A percentile compares a stretch with the other conserved stretches of the same genome.
Evolutionary conservation across 2,113 vertebrate species (phyloP).

Genomic region (Coregonus clupeaformis): DNA sequence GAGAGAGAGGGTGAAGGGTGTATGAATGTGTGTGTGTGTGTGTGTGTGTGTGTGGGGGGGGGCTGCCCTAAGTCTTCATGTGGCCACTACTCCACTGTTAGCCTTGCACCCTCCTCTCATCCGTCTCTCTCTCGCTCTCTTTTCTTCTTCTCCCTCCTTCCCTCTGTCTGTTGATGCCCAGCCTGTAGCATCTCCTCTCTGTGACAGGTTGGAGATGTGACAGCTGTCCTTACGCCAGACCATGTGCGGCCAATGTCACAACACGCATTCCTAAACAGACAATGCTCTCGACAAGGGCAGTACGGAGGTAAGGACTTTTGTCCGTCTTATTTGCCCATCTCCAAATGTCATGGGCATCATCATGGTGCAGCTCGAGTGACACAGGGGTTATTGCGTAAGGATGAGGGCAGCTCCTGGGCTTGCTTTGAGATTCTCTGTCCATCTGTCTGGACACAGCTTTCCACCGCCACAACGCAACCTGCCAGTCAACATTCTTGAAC

Average conservation of each 20-base stretch:
- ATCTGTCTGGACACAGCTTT: constrained; percentile 32
- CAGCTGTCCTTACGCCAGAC: constrained; percentile 75
- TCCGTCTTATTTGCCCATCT: constrained; percentile 66
- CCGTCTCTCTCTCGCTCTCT: constrained; percentile 6
- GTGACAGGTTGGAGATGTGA: constrained; percentile 72
- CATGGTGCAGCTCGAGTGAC: constrained; percentile 64
- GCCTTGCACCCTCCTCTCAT: constrained; percentile 29
- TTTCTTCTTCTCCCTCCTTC: constrained; percentile 34
- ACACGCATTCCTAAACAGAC: constrained; percentile 30
- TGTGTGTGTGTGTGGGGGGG: constrained; percentile 19
- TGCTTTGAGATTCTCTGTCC: constrained; percentile 40
- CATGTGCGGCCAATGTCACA: constrained; percentile 69
- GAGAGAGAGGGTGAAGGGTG: constrained; percentile 37
- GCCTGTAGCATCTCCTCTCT: constrained; percentile 65
- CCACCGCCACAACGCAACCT: constrained; percentile 1
- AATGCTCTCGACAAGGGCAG: constrained; percentile 56
- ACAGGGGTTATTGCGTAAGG: constrained; percentile 59
- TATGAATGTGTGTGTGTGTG: not conserved
- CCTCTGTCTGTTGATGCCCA: constrained; percentile 58
- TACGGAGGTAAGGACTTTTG: constrained; percentile 60
- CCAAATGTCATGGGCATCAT: constrained; percentile 71
- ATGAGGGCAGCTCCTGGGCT: constrained; percentile 65
- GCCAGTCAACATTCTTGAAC: not conserved
- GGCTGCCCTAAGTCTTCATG: constrained; percentile 63
- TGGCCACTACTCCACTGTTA: constrained; percentile 38